Evolutionary conservation across 2,888 invertebrate species (phyloP).

Genomic region (Trachelus stipa): DNA sequence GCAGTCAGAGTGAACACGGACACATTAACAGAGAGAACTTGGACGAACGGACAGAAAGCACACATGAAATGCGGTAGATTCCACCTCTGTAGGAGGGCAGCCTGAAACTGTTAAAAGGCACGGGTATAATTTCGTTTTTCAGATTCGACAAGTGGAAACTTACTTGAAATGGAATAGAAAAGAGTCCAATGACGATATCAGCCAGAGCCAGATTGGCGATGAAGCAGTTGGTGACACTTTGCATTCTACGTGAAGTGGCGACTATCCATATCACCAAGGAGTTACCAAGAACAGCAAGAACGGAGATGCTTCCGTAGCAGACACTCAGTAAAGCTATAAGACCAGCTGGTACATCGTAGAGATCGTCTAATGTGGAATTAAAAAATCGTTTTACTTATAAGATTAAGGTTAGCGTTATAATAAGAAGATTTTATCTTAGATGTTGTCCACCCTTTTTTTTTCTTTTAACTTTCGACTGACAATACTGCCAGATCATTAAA

Average conservation of each 20-base stretch:
- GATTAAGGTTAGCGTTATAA: too few relatives aligned
- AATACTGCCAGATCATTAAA: background rate
- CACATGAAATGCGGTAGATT: constrained; percentile 88
- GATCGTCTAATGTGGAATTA: constrained; percentile 68
- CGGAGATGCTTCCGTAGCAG: constrained; percentile 84
- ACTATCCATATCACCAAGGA: constrained; percentile 88
- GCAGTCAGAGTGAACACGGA: constrained; percentile 89
- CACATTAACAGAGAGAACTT: constrained; percentile 88
- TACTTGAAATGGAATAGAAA: constrained; percentile 85
- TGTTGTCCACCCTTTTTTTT: background rate
- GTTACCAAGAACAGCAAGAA: constrained; percentile 85
- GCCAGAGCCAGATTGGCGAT: constrained; percentile 88
- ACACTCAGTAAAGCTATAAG: constrained; percentile 81
- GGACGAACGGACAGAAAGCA: constrained; percentile 88
- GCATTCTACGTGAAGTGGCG: constrained; percentile 81
- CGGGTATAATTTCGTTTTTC: background rate
- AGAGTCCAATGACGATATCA: constrained; percentile 87
- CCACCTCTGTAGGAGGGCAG: constrained; percentile 88
- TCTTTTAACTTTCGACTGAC: background rate
- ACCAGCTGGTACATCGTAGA: constrained; percentile 81
- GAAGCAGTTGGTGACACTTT: constrained; percentile 87
- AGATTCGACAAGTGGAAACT: constrained; percentile 24
- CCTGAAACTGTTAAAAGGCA: constrained; percentile 79
- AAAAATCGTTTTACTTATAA: background rate
- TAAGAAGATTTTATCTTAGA: too few relatives aligned